Base-by-base conservation (phyloP, 2,797 vertebrate species). In the Micromesistius poutassou region DNA sequence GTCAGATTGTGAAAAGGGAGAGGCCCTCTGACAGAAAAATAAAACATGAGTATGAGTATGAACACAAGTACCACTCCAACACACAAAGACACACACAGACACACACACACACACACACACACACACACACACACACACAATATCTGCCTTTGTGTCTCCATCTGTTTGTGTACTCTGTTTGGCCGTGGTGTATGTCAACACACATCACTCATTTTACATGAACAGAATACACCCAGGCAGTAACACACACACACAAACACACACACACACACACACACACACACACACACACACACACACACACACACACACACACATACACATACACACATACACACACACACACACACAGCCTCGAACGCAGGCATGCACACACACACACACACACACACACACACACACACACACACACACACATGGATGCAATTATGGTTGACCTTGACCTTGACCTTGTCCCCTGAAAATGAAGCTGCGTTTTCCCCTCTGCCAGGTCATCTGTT, bases 401-500 rank as follows among this genome's bases (percentile, higher is more conserved):
- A 31, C 73, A 46, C 73, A 10, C 25, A 74, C 77, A 38, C 72
- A 30, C 31, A 66, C 71, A 73, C 71, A 50, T 25, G 7, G 9
- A 12, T 0, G 38, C 30, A 16, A 6, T 16, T 14, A 19, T 19
- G 12, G 25, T 30, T 5, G 0, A 42, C 33, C n/a, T 77, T 72
- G 71, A 79, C 73, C 71, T 93, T 92, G 82, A 98, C 98, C 97
- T 95, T 97, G 96, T 33, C 97, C 98, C 79, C 91, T 95, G 90
- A 99, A 98, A 88, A 99, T 95, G 2, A 99, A 98, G 91, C 97
- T 99, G 80, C 97, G 95, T 88, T 96, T 98, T 85, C 98, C 98
- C 86, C 98, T 94, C 90, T 99, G 98, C 98, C 98, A 99, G n/a
- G 97, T 98, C 98, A 99, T 99, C 25, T 99, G 98, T 85, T 99